Conservation (phyloP, 2,797 vertebrate genomes). For the Manis javanica region DNA sequence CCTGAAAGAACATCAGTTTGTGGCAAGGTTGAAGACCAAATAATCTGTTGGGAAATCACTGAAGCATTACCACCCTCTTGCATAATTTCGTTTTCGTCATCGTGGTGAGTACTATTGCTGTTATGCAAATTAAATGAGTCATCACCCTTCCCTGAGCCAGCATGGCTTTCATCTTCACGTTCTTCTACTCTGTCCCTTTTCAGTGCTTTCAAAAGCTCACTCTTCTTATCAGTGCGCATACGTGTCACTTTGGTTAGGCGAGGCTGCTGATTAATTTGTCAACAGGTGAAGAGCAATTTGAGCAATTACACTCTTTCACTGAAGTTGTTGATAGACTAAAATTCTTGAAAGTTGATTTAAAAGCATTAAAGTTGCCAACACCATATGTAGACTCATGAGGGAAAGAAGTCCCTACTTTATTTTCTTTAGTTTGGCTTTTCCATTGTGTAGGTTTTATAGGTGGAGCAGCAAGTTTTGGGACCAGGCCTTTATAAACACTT, state of each 20-base stretch:
- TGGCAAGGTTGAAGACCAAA: conserved; percentile 86
- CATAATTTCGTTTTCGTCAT: conserved; percentile 83
- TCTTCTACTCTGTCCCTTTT: conserved; percentile 86
- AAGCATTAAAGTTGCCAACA: conserved; percentile 85
- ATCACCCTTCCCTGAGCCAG: conserved; percentile 83
- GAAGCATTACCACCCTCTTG: conserved; percentile 87
- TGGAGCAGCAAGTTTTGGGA: conserved; percentile 85
- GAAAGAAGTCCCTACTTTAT: conserved; percentile 83
- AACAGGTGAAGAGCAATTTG: conserved; percentile 88
- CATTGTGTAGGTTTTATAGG: conserved; percentile 85
- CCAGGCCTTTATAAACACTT: conserved; percentile 86
- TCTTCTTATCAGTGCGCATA: conserved; percentile 88
- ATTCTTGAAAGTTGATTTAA: conserved; percentile 84
- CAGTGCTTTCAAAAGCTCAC: conserved; percentile 88
- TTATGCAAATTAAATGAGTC: conserved; percentile 86
- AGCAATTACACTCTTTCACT: conserved; percentile 88
- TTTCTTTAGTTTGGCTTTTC: conserved; percentile 88
- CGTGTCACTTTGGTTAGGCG: conserved; percentile 88
- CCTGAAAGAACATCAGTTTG: conserved; percentile 89
- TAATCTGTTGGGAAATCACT: conserved; percentile 83
- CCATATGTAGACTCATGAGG: conserved; percentile 82
- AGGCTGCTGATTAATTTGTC: conserved; percentile 87
- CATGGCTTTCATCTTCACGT: conserved; percentile 81
- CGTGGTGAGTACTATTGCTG: conserved; percentile 83
- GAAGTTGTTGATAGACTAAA: conserved; percentile 82